phyloP scores from a whole-genome alignment of 64 coral and sea anemone species.

The Porites lutea region DNA sequence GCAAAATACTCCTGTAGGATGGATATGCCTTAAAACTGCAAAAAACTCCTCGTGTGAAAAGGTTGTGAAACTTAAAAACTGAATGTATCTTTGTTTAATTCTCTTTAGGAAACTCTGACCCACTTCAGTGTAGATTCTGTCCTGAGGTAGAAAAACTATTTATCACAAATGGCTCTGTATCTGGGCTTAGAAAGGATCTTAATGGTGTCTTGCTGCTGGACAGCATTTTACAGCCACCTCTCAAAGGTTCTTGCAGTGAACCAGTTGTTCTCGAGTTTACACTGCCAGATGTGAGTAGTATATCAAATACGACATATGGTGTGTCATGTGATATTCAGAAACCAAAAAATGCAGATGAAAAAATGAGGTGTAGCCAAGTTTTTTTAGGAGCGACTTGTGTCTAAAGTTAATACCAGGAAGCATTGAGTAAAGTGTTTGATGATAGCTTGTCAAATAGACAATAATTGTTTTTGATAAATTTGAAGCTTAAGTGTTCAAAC shows the following conservation, averaged over 20 bases:
- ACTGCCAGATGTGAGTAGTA: slow-evolving; percentile 83
- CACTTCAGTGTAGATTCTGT: slow-evolving; percentile 77
- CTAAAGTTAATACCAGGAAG: no score
- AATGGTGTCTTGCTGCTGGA: slow-evolving; percentile 95
- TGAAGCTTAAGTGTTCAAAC: no score
- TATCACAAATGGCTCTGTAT: slow-evolving; percentile 79
- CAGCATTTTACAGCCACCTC: slow-evolving; percentile 86
- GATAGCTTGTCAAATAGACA: no score
- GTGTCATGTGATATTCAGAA: no score
- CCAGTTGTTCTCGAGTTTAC: slow-evolving; percentile 78
- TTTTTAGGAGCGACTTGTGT: no score
- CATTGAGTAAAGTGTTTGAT: no score
- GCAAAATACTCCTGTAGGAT: no score
- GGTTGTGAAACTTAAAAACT: background rate
- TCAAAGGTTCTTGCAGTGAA: slow-evolving; percentile 41
- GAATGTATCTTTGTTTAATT: background rate
- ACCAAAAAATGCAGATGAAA: no score
- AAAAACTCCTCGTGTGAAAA: background rate
- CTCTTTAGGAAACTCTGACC: background rate
- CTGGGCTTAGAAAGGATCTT: slow-evolving; percentile 88
- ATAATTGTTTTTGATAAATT: no score
- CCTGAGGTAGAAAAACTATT: slow-evolving; percentile 93
- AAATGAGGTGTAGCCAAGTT: no score
- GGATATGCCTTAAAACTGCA: no score
- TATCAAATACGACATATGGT: no score